These are phyloP conservation scores for Lasioglossum pauxillum DNA, from an alignment of 2,888 invertebrate species.

Conservation along the genomic window DNA sequence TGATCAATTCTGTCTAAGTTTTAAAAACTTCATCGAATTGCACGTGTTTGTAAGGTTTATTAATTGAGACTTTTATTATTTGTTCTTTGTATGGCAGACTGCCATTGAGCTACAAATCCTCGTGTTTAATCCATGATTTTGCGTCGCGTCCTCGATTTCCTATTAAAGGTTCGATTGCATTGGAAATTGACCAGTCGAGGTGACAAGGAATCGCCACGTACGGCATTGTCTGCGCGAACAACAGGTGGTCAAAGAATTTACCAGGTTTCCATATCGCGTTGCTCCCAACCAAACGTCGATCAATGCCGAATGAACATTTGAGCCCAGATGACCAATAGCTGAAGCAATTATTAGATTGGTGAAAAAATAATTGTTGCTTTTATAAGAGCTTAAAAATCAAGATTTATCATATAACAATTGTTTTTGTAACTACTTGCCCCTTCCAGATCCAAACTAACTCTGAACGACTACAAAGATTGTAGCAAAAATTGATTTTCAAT, in stretches of 20 bases:
- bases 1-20: neutral
- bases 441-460: too few relatives aligned
- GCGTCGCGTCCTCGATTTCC: constrained; percentile 18
- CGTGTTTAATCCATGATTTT: constrained; percentile 1
- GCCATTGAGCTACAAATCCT: neutral
- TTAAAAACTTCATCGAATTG: neutral
- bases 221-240: constrained; percentile 51
- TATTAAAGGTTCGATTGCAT: constrained; percentile 34
- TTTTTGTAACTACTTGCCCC: too few relatives aligned
- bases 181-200: constrained; percentile 47
- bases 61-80: neutral
- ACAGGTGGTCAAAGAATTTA: constrained; percentile 66
- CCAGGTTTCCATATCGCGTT: constrained; percentile 59
- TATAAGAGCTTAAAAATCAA: too few relatives aligned
- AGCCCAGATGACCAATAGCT: neutral
- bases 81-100: neutral
- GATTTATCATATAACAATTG: too few relatives aligned
- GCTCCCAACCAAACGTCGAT: constrained; percentile 39
- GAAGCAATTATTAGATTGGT: neutral
- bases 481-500: too few relatives aligned
- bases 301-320: constrained; percentile 25
- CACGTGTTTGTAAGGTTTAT: neutral
- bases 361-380: too few relatives aligned
- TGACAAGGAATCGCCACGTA: constrained; percentile 55
- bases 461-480: too few relatives aligned